Evolutionary conservation across 2,797 vertebrate genomes (phyloP).

Genomic region (Sebastes nivosus): DNA sequence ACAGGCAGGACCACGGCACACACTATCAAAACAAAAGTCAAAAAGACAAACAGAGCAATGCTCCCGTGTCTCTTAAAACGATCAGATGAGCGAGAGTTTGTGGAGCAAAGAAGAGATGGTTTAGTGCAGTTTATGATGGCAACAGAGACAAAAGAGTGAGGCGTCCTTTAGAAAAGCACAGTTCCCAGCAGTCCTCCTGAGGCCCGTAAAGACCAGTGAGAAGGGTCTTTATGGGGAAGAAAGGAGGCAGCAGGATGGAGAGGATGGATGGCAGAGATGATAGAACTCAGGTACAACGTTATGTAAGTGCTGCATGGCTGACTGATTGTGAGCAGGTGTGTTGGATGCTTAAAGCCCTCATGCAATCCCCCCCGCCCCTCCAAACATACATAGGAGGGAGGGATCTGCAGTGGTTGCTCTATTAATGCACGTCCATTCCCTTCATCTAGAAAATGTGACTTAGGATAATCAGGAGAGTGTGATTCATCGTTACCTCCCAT

Average conservation of each 20-base stretch:
- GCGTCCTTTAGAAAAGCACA: background rate
- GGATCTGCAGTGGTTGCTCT: background rate
- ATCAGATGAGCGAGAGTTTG: background rate
- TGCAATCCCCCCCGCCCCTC: background rate
- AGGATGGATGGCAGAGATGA: background rate
- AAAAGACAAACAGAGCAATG: background rate
- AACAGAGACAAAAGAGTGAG: background rate
- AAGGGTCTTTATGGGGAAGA: background rate
- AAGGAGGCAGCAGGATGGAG: background rate
- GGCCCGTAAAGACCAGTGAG: background rate
- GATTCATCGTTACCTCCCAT: constrained; percentile 37
- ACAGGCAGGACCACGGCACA: background rate
- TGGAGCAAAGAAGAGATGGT: background rate
- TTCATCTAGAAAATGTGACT: constrained; percentile 25
- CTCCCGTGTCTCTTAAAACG: background rate
- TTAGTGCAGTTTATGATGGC: background rate
- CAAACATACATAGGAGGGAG: background rate
- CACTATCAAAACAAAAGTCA: background rate
- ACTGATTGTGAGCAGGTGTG: constrained; percentile 24
- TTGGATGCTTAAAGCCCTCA: constrained; percentile 17
- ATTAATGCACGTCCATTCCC: constrained; percentile 30
- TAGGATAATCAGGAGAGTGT: constrained; percentile 19
- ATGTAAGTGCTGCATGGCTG: background rate
- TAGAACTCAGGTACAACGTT: background rate
- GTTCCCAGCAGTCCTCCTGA: background rate